These are phyloP conservation scores for Phalacrocorax carbo DNA, from an alignment of 2,113 vertebrate genomes.

Conservation along the genomic window DNA sequence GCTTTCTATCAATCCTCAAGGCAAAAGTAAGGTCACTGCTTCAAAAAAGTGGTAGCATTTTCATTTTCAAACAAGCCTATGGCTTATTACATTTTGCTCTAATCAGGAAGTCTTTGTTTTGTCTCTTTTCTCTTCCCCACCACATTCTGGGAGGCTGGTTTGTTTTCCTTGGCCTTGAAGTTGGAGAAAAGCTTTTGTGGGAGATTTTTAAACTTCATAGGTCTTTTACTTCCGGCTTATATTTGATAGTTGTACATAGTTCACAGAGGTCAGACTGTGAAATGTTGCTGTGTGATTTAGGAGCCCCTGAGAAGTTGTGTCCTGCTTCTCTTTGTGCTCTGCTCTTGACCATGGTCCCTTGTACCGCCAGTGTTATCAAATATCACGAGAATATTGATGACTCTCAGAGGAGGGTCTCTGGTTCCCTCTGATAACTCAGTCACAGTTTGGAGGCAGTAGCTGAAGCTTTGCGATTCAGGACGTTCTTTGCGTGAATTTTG, in stretches of 20 bases:
- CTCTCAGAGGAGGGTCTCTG: not conserved
- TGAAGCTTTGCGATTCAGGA: not conserved
- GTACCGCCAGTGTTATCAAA: accelerated
- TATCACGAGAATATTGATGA: accelerated
- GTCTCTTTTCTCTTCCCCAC: not conserved
- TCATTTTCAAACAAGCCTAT: constrained; percentile 36
- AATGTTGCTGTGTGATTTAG: not conserved
- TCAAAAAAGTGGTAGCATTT: constrained; percentile 28
- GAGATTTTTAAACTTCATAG: not conserved
- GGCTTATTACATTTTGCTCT: constrained; percentile 34
- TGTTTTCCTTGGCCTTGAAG: constrained; percentile 31
- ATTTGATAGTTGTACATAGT: not conserved
- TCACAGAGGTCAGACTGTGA: not conserved
- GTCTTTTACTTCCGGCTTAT: not conserved
- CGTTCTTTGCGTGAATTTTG: not conserved
- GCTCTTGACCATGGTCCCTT: accelerated
- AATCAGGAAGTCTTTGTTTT: not conserved
- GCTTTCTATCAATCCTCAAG: constrained; percentile 30
- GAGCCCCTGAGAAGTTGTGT: not conserved
- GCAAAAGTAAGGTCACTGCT: constrained; percentile 34
- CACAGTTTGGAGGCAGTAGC: accelerated
- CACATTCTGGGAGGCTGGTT: not conserved
- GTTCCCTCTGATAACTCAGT: accelerated
- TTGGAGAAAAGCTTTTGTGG: not conserved
- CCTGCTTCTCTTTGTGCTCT: not conserved